Evolutionary conservation across 2,797 vertebrate species (phyloP), one percentile per base, ranked within the genome.

Genomic region (Notoglanidium macrostoma): DNA sequence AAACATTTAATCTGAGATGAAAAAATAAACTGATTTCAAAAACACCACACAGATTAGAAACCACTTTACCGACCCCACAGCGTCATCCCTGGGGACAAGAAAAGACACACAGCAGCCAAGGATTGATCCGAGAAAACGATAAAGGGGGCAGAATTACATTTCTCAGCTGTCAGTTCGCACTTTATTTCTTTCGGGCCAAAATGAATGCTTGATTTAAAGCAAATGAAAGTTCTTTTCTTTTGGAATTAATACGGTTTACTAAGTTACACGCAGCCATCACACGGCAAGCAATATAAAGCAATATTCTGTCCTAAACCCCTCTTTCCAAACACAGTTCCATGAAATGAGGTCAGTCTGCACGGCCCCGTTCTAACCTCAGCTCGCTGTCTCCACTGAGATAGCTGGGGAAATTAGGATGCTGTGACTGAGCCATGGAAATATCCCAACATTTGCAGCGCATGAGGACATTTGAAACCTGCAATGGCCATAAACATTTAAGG

Each of bases 1-100:
- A 81, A 85, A 82, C 86, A 49, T 89, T 86, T 89, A 88, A 89
- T 89, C 77, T 21, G 57, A 88, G 85, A 89, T 88, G 83, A 89
- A 88, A 87, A 86, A 85, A 81, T 80, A 89, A 85, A 88, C 84
- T 86, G 72, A 87, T 87, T 87, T 86, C 29, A 51, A 57, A 87
- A 88, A 70, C 74, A 59, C 23, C 68, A 29, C 55, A 59, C 35
- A 78, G 86, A 88, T 85, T 82, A 82, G 89, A 88, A 87, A 59
- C 54, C 68, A 85, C 84, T 80, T 85, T 88, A 87, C 73, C 70
- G 77, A 82, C 74, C 84, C 84, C 65, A 84, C 87, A 54, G 85
- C 49, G 29, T 82, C 74, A 79, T 87, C 87, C 79, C 83, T 1
- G 65, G 88, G 85, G 80, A 86, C 9, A 76, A 85, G 76, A 46